These are phyloP conservation scores for Agrilus mali DNA, from an alignment of 2,888 invertebrate genomes.

Conservation along the genomic window DNA sequence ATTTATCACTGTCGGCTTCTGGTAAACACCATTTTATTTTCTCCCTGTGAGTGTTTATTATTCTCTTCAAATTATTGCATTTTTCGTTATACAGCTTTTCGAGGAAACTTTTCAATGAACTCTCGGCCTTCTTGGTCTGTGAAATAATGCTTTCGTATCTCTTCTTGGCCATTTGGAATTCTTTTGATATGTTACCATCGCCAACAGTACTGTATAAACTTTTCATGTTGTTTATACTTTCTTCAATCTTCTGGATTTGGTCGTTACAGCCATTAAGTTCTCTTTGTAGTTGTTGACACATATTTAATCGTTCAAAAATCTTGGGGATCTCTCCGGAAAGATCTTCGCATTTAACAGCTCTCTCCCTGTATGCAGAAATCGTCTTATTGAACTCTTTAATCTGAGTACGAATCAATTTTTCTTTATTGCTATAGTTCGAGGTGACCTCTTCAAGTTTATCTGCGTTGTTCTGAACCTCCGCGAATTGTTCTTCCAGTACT, in stretches of 20 bases:
- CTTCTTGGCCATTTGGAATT: slow-evolving; percentile 70
- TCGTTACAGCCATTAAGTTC: slow-evolving; percentile 57
- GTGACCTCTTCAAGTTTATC: slow-evolving; percentile 62
- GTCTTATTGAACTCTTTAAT: slow-evolving; percentile 59
- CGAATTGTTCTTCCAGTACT: slow-evolving; percentile 63
- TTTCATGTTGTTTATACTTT: slow-evolving; percentile 58
- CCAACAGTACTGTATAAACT: slow-evolving; percentile 64
- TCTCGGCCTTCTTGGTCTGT: slow-evolving; percentile 74
- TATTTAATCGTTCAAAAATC: slow-evolving; percentile 65
- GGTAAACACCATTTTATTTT: slow-evolving; percentile 87
- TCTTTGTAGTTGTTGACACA: slow-evolving; percentile 57
- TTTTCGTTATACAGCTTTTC: slow-evolving; percentile 82
- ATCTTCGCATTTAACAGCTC: slow-evolving; percentile 80
- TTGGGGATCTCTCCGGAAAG: slow-evolving; percentile 77
- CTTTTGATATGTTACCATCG: slow-evolving; percentile 67
- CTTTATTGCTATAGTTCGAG: slow-evolving; percentile 59
- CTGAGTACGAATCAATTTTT: slow-evolving; percentile 55
- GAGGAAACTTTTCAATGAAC: slow-evolving; percentile 63
- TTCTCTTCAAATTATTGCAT: slow-evolving; percentile 65
- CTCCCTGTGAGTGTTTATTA: slow-evolving; percentile 69
- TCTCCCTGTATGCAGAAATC: slow-evolving; percentile 63
- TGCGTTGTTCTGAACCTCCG: slow-evolving; percentile 58
- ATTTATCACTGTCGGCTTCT: slow-evolving; percentile 79
- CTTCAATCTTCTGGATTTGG: slow-evolving; percentile 54
- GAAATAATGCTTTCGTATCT: slow-evolving; percentile 65